These are phyloP conservation scores for Halocynthia roretzi DNA, from an alignment of 23 tunicate genomes.

Conservation along the genomic window DNA sequence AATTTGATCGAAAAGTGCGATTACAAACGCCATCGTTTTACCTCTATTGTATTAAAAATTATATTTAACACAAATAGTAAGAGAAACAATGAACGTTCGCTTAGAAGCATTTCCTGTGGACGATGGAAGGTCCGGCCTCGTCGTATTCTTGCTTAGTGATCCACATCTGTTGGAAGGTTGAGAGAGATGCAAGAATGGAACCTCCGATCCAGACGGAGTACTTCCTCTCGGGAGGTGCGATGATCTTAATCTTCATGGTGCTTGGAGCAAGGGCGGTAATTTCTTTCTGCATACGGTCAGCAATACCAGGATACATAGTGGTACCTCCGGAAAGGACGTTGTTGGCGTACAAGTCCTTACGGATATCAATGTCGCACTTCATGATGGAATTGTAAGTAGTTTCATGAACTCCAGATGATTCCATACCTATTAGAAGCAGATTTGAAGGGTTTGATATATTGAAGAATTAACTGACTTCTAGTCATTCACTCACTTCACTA, in stretches of 20 bases:
- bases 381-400: conserved; percentile 73
- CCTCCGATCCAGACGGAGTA: too few species aligned
- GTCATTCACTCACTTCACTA: too few species aligned
- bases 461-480: too few species aligned
- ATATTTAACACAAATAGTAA: too few species aligned
- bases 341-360: conserved; percentile 69
- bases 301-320: conserved; percentile 88
- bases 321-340: conserved; percentile 81
- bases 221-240: conserved; percentile 8
- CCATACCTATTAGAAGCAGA: conserved; percentile 75
- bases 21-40: too few species aligned
- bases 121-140: conserved; percentile 55
- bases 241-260: conserved; percentile 91
- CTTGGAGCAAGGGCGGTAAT: conserved; percentile 86
- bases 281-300: conserved; percentile 91
- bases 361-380: conserved; percentile 75
- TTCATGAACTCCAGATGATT: conserved; percentile 76
- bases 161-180: conserved; percentile 97
- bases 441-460: too few species aligned
- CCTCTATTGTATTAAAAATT: too few species aligned
- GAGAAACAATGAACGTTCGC: too few species aligned
- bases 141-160: conserved; percentile 90
- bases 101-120: too few species aligned
- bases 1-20: too few species aligned
- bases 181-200: conserved; percentile 24